Conservation (phyloP, 2,113 vertebrate genomes). For the Eulemur macaco region DNA sequence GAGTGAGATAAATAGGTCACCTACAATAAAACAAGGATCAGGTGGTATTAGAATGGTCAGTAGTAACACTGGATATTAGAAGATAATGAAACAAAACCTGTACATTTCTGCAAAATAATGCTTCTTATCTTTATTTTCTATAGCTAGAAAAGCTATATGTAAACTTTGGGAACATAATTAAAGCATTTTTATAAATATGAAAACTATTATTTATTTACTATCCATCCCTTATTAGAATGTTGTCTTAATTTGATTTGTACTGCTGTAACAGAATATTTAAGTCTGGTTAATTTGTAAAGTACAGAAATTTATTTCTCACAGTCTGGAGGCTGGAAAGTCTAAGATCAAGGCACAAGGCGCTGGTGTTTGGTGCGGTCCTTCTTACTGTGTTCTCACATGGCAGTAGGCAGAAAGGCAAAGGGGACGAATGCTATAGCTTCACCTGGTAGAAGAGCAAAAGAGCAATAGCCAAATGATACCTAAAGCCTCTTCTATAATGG, state of each 20-base stretch:
- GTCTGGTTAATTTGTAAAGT: background rate
- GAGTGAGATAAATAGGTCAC: background rate
- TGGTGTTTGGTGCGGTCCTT: background rate
- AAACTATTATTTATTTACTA: background rate
- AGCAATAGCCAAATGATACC: background rate
- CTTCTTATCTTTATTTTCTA: background rate
- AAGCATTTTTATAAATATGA: background rate
- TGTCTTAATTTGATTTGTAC: background rate
- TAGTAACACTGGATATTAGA: background rate
- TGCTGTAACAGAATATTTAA: no score
- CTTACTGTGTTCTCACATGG: background rate
- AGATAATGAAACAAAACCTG: background rate
- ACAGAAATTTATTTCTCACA: background rate
- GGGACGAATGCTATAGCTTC: background rate
- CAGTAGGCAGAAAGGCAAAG: background rate
- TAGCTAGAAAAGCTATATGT: background rate
- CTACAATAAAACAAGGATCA: background rate
- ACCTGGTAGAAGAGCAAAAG: background rate
- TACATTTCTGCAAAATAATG: background rate
- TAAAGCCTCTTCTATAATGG: background rate
- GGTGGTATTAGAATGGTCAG: background rate
- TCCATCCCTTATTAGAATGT: background rate
- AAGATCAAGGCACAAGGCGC: background rate
- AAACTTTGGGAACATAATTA: background rate
- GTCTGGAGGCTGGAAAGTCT: background rate